phyloP scores from a whole-genome alignment of 1,140 invertebrate species.

The Ylistrum balloti region DNA sequence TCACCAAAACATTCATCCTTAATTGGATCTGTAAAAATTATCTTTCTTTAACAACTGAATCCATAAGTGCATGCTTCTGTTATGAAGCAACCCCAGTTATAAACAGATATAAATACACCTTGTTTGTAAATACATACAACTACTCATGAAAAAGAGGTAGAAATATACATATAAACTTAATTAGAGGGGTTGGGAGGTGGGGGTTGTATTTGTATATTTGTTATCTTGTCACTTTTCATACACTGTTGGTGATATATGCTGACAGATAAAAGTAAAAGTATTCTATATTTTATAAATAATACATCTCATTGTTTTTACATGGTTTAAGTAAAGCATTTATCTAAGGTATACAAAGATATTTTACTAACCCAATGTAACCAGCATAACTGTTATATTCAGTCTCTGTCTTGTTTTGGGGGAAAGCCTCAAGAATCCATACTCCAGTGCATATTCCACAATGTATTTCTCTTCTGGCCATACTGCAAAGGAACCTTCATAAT shows the following conservation, averaged over 20 bases:
- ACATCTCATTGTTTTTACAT: too few species aligned
- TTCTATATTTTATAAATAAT: too few species aligned
- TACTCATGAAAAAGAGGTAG: too few species aligned
- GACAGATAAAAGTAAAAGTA: too few species aligned
- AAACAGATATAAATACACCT: too few species aligned
- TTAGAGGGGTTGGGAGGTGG: too few species aligned
- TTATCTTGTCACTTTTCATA: too few species aligned
- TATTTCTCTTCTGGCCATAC: slow-evolving; percentile 95
- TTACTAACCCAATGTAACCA: slow-evolving; percentile 89
- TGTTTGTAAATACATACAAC: too few species aligned
- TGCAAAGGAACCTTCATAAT: slow-evolving; percentile 78
- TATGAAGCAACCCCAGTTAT: too few species aligned
- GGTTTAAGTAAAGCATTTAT: too few species aligned
- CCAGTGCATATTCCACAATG: slow-evolving; percentile 98
- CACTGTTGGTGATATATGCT: not conserved
- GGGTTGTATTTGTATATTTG: too few species aligned
- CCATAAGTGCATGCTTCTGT: not conserved
- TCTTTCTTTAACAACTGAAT: not conserved
- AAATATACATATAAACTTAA: too few species aligned
- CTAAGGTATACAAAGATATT: not conserved
- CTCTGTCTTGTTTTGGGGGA: slow-evolving; percentile 91
- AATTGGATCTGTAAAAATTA: slow-evolving; percentile 87
- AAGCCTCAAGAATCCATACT: slow-evolving; percentile 97
- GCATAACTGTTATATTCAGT: slow-evolving; percentile 95
- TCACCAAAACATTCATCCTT: slow-evolving; percentile 97